phyloP scores from a whole-genome alignment of 2,888 invertebrate species.

The Sminthurides aquaticus region DNA sequence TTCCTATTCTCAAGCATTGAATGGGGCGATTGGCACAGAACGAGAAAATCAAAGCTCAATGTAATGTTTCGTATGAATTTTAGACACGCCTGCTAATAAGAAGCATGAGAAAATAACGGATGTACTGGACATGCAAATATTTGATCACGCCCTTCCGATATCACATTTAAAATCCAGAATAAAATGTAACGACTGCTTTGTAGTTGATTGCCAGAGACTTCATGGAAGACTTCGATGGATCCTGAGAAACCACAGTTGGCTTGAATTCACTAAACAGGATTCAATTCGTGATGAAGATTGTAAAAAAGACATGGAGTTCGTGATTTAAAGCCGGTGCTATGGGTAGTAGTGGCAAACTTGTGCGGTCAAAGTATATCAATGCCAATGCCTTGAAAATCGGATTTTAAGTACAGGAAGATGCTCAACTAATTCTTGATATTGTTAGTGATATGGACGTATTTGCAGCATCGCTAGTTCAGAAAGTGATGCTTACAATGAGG shows the following conservation, averaged over 20 bases:
- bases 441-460: conserved; percentile 37
- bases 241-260: background rate
- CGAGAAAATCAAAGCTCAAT: background rate
- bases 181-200: conserved; percentile 25
- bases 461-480: conserved; percentile 25
- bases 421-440: conserved; percentile 24
- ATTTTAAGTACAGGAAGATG: background rate
- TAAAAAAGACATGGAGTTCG: background rate
- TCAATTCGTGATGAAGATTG: background rate
- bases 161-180: conserved; percentile 19
- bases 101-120: conserved; percentile 30
- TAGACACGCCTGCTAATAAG: conserved; percentile 24
- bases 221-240: no score
- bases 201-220: conserved; percentile 26
- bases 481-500: conserved; percentile 31
- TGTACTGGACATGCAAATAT: conserved; percentile 6
- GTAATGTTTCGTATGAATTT: background rate
- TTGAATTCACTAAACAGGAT: background rate
- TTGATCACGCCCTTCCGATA: conserved; percentile 15
- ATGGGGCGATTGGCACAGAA: background rate
- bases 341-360: background rate
- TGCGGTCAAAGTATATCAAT: conserved; percentile 3
- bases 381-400: conserved; percentile 13
- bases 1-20: background rate
- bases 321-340: background rate